Conservation (phyloP, 2,888 invertebrate species). For the Drosophila rubida region DNA sequence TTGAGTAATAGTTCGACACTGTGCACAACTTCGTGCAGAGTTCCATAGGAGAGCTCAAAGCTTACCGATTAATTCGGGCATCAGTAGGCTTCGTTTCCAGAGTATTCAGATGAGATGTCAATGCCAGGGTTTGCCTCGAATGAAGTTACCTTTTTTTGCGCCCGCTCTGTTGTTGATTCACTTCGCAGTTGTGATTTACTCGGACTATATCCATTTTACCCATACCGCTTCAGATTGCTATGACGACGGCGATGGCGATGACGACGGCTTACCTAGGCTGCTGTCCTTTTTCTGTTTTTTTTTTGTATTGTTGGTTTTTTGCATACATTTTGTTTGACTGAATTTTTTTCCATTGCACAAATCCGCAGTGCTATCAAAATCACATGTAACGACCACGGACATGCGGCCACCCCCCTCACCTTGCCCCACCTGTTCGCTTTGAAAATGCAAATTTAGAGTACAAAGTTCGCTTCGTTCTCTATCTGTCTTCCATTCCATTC, state of each 20-base stretch:
- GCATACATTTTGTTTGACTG: constrained; percentile 35
- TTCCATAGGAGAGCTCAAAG: not conserved
- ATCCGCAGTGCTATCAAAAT: constrained; percentile 48
- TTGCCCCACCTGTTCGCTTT: constrained; percentile 45
- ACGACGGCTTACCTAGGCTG: constrained; percentile 19
- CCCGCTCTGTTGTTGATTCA: not conserved
- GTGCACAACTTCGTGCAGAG: constrained; percentile 32
- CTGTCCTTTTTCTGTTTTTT: not conserved
- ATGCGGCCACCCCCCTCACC: constrained; percentile 2
- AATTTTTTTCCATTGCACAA: constrained; percentile 47
- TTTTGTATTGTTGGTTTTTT: constrained; percentile 19
- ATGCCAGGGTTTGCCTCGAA: constrained; percentile 21
- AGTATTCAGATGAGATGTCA: constrained; percentile 33
- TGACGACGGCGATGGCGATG: constrained; percentile 18
- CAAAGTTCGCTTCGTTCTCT: constrained; percentile 38
- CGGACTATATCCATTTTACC: constrained; percentile 39
- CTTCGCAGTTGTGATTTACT: constrained; percentile 28
- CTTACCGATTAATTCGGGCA: constrained; percentile 20
- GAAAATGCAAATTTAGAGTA: constrained; percentile 67
- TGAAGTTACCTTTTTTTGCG: not conserved
- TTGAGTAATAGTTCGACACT: constrained; percentile 11
- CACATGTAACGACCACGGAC: constrained; percentile 38
- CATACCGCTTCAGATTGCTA: not conserved
- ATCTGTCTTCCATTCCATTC: constrained; percentile 4
- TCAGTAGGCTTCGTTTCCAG: constrained; percentile 15